Evolutionary conservation across 2,888 invertebrate species (phyloP), one percentile per base, ranked within the genome.

Genomic region (Spilosoma lubricipeda): DNA sequence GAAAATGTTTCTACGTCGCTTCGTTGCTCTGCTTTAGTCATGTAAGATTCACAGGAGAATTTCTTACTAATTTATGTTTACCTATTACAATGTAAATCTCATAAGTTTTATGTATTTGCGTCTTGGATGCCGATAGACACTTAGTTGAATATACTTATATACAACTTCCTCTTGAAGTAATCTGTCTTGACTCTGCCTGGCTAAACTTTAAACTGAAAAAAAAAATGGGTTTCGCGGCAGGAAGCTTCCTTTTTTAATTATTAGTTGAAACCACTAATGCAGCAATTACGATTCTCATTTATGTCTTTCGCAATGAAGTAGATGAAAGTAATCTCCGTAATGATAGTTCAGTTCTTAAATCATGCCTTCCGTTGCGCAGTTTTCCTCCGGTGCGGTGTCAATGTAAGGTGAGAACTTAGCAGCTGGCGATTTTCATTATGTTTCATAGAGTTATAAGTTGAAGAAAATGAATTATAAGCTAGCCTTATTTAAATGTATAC

Each of bases 331-430:
- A 77, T 75, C 72, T 72, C 67, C 71, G 76, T 74, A 76, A 80
- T 86, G 78, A 73, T 74, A 67, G 66, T 48, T 74, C 72, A 67
- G 70, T 80, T 81, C 81, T 81, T 82, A 85, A 83, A 82, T 79
- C 74, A 78, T 79, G 70, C 77, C 77, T 85, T 88, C 85, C 85
- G 82, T 78, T 75, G 68, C 77, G 82, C 80, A 75, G 71, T 82
- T 85, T 81, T 80, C 74, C 75, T 75, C 72, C 42, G 48, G 78
- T 74, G 80, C 42, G 48, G 78, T 74, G 80, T 86, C 85, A 86
- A 87, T 88, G 83, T 82, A 77, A 85, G 86, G 88, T 86, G 88
- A 81, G 82, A 87, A 87, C 84, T 84, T 80, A 71, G 85, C 90
- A 85, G 77, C 85, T 69, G 86, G 90, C 89, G 83, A 78, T 86